phyloP scores from a whole-genome alignment of 2,113 vertebrate genomes.

The Lates calcarifer region DNA sequence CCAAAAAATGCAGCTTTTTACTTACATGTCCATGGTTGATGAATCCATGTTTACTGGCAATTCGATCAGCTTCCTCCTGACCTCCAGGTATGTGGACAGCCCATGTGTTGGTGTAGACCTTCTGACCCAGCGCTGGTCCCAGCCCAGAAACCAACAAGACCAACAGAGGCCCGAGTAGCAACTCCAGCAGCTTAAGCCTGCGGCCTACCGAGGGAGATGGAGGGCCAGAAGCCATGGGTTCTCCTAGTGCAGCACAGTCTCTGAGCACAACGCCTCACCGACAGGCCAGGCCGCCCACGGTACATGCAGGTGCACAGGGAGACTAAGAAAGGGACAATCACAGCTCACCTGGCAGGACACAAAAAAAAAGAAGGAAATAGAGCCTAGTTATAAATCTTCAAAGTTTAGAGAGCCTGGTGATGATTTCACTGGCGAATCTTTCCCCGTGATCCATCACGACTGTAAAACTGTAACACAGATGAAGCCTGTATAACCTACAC shows the following conservation, averaged over 20 bases:
- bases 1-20: slow-evolving; percentile 31
- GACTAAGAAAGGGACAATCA: slow-evolving; percentile 62
- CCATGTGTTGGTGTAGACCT: slow-evolving; percentile 96
- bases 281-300: slow-evolving; percentile 58
- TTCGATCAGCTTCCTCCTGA: slow-evolving; percentile 84
- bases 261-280: slow-evolving; percentile 68
- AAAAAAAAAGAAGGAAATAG: neutral
- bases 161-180: slow-evolving; percentile 86
- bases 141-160: slow-evolving; percentile 83
- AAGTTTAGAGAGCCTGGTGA: neutral
- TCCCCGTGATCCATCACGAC: neutral
- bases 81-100: slow-evolving; percentile 91
- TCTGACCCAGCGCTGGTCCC: slow-evolving; percentile 80
- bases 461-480: slow-evolving; percentile 16
- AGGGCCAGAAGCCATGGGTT: slow-evolving; percentile 75
- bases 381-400: neutral
- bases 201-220: slow-evolving; percentile 72
- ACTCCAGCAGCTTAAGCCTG: slow-evolving; percentile 71
- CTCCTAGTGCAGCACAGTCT: slow-evolving; percentile 71
- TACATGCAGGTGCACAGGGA: slow-evolving; percentile 73
- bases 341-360: slow-evolving; percentile 65
- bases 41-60: slow-evolving; percentile 93
- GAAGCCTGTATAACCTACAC: neutral
- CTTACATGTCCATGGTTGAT: slow-evolving; percentile 93
- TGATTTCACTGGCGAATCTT: neutral